Evolutionary conservation across 2,888 invertebrate species (phyloP), one percentile per base, ranked within the genome.

Genomic region (Eupithecia exiguata): DNA sequence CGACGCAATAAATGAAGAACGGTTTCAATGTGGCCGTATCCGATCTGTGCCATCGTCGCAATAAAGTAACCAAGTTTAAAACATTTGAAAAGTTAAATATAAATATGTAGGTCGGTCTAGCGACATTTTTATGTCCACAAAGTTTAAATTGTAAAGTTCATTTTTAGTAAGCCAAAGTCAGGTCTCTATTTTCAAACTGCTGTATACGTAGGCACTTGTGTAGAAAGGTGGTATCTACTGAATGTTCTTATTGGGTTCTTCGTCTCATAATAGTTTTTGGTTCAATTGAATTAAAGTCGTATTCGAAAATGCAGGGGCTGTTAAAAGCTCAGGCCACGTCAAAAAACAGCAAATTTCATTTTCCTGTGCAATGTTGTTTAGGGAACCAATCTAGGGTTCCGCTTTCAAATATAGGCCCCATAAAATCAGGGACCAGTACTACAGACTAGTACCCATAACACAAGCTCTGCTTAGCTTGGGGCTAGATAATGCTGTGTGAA

Each of bases 271-370:
- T 40, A 9, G 49, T 49, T 49, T 49, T 9, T 49, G 1, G 49
- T 53, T 10, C 21, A 10, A 53, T 49, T 9, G n/a, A 49, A 49
- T 21, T 53, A 21, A n/a, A 53, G 21, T 53, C 21, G 21, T 10
- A 53, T 53, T 53, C 9, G 4, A 53, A 53, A 53, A 53, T 53
- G 49, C 21, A 21, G 4, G 21, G 10, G 49, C 49, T 53, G 10
- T 10, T 53, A 21, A 21, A 53, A 53, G 10, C 49, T 21, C n/a
- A n/a, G 49, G 2, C 49, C 4, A 21, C 21, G 21, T 53, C 49
- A 53, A 53, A 49, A 53, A 53, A 53, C 49, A 21, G 49, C 21
- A 53, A 53, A 49, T 49, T 53, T 21, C 21, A 53, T 53, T 53
- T 53, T n/a, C 49, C 49, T 53, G 49, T 21, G 49, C 49, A 21